Evolutionary conservation across 2,888 invertebrate species (phyloP), one percentile per base, ranked within the genome.

Genomic region (Eudiplozoon nipponicum): DNA sequence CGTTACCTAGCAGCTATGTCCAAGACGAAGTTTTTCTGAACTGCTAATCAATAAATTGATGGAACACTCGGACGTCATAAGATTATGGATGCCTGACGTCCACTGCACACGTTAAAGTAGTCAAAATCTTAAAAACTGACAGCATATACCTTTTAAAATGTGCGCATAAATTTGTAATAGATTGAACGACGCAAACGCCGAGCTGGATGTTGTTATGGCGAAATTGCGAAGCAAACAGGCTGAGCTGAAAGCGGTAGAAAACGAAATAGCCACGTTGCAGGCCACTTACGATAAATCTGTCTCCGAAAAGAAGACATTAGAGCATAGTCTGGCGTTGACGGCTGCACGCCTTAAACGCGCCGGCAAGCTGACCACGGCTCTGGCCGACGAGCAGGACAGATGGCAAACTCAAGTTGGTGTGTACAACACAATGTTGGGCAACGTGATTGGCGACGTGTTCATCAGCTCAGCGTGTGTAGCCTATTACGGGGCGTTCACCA

Each of bases 361-460:
- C 0, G 75, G 73, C 1, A 68, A 74, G 45, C 62, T 81, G 11
- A 78, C 76, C 5, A 70, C 74, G 22, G 80, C 80, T 1, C 60
- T 81, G 5, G 70, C 72, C 0, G 77, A 78, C 51, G 80, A 80
- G 55, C 71, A 75, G 57, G 62, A 69, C 2, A 66, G 76, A 39
- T 80, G 80, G 80, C 70, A 72, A 48, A 67, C 70, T 36, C 67
- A 66, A 35, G 71, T 74, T 18, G 38, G 20, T 3, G 45, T 45
- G 15, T 42, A 45, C 29, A 51, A 57, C 36, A 46, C 45, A 22
- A 51, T 55, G 47, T 51, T 60, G 5, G 52, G 51, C 29, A 57
- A 58, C 41, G 55, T 60, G 2, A 51, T 54, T n/a, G 60, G 60
- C 2, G 56, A 60, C 42, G 58, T 60, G 15, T 59, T 60, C 48